A percentile compares a stretch with the other conserved stretches of the same genome.
Conservation (phyloP, 2,797 vertebrate genomes). For the Labroides dimidiatus region DNA sequence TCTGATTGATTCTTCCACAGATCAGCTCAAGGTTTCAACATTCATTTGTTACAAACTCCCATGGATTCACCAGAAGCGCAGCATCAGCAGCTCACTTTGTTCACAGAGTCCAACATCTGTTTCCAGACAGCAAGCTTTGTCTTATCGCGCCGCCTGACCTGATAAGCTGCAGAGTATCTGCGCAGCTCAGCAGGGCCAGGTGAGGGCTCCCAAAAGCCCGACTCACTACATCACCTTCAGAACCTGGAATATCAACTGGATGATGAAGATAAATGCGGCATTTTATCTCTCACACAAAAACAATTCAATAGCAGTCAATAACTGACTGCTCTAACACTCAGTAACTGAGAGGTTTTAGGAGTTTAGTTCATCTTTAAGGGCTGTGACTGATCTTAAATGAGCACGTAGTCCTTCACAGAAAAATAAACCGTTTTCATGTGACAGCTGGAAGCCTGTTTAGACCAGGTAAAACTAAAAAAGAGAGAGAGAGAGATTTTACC, state of each 20-base stretch:
- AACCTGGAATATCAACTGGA: neutral
- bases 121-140: conserved; percentile 58
- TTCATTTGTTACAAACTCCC: neutral
- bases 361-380: no score
- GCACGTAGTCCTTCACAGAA: no score
- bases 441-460: no score
- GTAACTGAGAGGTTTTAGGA: no score
- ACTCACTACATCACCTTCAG: conserved; percentile 11
- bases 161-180: conserved; percentile 32
- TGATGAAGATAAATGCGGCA: neutral
- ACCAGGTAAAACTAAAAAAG: no score
- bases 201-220: conserved; percentile 3
- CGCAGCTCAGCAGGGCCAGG: neutral
- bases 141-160: conserved; percentile 51
- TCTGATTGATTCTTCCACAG: neutral
- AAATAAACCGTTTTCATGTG: no score
- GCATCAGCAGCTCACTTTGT: conserved; percentile 21
- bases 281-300: neutral
- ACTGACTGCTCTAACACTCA: no score
- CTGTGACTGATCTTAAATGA: no score
- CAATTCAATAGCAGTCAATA: no score
- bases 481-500: no score
- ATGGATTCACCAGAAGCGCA: neutral
- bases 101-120: conserved; percentile 60
- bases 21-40: neutral